Evolutionary conservation across 2,888 invertebrate genomes (phyloP), one percentile per base, ranked within the genome.

Genomic region (Helicoverpa assulta): DNA sequence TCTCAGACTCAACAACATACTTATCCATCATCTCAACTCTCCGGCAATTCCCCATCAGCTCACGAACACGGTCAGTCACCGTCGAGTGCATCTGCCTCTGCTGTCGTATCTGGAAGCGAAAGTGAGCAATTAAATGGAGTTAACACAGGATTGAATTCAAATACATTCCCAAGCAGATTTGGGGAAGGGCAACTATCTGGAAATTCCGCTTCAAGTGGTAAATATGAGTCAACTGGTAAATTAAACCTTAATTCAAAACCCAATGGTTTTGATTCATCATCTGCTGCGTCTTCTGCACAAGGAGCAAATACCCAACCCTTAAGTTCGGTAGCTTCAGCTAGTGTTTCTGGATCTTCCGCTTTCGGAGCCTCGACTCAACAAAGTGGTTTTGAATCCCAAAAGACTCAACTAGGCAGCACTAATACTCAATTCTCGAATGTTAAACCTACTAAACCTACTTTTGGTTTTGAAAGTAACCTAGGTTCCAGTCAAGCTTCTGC

Each of bases 381-480:
- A 40, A 40, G 14, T 40, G 40, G 40, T 29, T 5, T 40, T 47
- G 43, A 47, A 19, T 33, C 55, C 10, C 57, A 57, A 43, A 40
- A 57, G 16, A 40, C 52, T 57, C 40, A 71, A 67, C 21, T 58
- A 12, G 29, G 52, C 12, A 53, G 19, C 52, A 37, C 21, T 8
- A 40, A 61, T 50, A 19, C 19, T 5, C 67, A 62, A 8, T 50
- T 40, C 16, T 53, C 47, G 37, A 18, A 53, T 50, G 26, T 54
- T 18, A 50, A 61, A 12, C 40, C 56, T 5, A 29, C 73, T 53
- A 80, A 85, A 66, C 62, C 78, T 33, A 66, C 60, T 67, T 59
- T 67, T n/a, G 68, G 55, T 40, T 71, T 67, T 56, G 55, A 58
- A 69, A 70, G 77, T 40, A 73, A 68, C 29, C 86, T 83, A 67